Evolutionary conservation across 2,888 invertebrate genomes (phyloP).

Genomic region (Scrobipalpa atriplicella): DNA sequence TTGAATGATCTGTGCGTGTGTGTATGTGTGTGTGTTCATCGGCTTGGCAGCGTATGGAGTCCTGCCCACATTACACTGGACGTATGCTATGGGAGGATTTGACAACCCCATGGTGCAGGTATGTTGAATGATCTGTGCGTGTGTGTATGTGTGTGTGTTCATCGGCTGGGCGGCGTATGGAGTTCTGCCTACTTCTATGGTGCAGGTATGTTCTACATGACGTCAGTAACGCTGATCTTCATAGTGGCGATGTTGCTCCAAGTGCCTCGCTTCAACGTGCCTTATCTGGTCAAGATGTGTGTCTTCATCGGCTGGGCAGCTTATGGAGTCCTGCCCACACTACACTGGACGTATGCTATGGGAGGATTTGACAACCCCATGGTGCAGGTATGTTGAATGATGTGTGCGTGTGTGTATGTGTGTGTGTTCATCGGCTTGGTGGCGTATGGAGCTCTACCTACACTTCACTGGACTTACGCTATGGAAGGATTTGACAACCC

Average conservation of each 20-base stretch:
- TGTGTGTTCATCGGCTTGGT: conserved; percentile 93
- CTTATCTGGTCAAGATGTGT: conserved; percentile 88
- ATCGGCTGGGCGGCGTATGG: conserved; percentile 95
- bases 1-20: too few relatives aligned
- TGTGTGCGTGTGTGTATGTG: too few relatives aligned
- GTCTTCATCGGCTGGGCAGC: conserved; percentile 94
- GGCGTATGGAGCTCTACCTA: conserved; percentile 82
- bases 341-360: conserved; percentile 95
- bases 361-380: conserved; percentile 94
- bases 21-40: conserved; percentile 91
- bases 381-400: conserved; percentile 84
- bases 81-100: conserved; percentile 93
- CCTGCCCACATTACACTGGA: conserved; percentile 96
- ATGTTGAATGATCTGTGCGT: conserved; percentile 39
- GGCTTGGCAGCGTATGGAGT: conserved; percentile 95
- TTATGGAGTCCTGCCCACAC: conserved; percentile 94
- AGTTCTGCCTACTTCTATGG: conserved; percentile 93
- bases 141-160: conserved; percentile 91
- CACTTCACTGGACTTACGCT: too few relatives aligned
- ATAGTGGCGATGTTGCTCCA: conserved; percentile 90
- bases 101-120: conserved; percentile 93
- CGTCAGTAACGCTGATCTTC: conserved; percentile 92
- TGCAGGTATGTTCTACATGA: conserved; percentile 90
- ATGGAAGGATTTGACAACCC: too few relatives aligned
- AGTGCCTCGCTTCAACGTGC: conserved; percentile 87